phyloP scores from a whole-genome alignment of 2,797 vertebrate genomes.

The Tauraco hartlaubi region DNA sequence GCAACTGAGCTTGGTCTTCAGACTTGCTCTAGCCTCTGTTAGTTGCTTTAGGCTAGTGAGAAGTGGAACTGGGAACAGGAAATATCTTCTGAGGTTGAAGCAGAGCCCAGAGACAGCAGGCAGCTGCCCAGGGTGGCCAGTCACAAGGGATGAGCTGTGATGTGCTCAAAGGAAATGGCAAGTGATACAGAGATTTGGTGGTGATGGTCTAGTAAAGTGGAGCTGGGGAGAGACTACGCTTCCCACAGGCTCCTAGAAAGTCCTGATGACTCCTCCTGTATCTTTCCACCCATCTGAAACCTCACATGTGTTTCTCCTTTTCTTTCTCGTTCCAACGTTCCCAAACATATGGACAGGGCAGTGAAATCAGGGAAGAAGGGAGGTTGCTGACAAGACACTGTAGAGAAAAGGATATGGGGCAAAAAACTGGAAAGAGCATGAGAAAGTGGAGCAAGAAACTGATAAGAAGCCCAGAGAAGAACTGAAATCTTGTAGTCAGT shows the following conservation, averaged over 20 bases:
- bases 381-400: neutral
- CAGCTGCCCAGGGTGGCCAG: neutral
- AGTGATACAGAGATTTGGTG: neutral
- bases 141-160: neutral
- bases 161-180: neutral
- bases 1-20: neutral
- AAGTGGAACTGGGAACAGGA: neutral
- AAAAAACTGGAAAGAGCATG: neutral
- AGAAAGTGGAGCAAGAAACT: neutral
- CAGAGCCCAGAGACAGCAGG: neutral
- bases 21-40: neutral
- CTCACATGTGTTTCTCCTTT: neutral
- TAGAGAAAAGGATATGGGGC: neutral
- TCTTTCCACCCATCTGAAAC: neutral
- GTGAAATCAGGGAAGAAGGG: neutral
- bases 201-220: neutral
- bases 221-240: neutral
- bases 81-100: neutral
- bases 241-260: neutral
- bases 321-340: neutral
- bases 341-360: neutral
- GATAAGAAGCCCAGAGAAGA: neutral
- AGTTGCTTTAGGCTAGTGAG: neutral
- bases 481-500: neutral
- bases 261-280: neutral